Conservation (phyloP, 2,797 vertebrate species). For the Acipenser transmontanus region DNA sequence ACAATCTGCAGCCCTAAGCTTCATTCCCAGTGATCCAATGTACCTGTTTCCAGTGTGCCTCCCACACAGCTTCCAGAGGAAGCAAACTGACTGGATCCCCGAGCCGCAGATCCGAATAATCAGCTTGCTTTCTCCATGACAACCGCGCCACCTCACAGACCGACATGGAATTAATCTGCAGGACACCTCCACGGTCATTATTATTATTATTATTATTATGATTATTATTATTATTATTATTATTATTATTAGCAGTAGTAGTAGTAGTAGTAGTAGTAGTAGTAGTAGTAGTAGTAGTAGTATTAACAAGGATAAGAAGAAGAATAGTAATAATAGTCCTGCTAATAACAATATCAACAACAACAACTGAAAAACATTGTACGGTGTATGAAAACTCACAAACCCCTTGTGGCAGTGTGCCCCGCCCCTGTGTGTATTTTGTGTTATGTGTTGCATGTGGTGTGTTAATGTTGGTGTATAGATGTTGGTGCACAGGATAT, state of each 20-base stretch:
- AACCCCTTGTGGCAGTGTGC: too few species aligned
- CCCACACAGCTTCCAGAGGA: too few species aligned
- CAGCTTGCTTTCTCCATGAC: constrained; percentile 12
- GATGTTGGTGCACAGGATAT: too few species aligned
- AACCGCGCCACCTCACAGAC: constrained; percentile 4
- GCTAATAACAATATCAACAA: background rate
- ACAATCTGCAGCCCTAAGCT: too few species aligned
- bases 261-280: background rate
- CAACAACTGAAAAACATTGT: too few species aligned
- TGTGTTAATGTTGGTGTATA: too few species aligned
- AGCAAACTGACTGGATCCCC: background rate
- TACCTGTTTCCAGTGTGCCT: too few species aligned
- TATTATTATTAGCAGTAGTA: background rate
- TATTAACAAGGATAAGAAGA: background rate
- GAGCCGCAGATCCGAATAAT: constrained; percentile 1
- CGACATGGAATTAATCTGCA: constrained; percentile 1
- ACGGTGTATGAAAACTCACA: too few species aligned
- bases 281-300: too few species aligned
- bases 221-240: background rate
- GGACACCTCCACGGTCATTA: constrained; percentile 2
- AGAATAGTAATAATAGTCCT: background rate
- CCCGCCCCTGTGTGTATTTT: too few species aligned
- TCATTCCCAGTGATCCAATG: too few species aligned
- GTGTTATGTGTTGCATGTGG: too few species aligned
- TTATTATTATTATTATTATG: background rate